Evolutionary conservation across 1,140 invertebrate genomes (phyloP).

Genomic region (Homalodisca vitripennis): DNA sequence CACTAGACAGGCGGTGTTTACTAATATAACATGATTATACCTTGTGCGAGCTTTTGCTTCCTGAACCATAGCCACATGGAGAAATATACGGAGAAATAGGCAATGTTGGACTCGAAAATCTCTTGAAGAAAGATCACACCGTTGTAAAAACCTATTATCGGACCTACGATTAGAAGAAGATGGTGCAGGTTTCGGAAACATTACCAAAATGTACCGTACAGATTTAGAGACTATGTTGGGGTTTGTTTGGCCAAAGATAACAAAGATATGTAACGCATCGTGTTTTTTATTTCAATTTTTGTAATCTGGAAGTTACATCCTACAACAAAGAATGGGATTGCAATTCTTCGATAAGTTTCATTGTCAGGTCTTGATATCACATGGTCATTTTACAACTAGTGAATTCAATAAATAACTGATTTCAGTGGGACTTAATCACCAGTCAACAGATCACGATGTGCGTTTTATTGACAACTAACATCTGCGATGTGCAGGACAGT

Average conservation of each 20-base stretch:
- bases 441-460: no score
- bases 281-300: background rate
- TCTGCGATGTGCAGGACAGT: no score
- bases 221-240: background rate
- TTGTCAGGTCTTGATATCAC: background rate
- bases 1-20: background rate
- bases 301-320: no score
- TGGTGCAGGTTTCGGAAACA: no score
- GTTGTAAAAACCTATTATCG: background rate
- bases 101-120: background rate
- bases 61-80: background rate
- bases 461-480: no score
- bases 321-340: no score
- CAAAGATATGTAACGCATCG: background rate
- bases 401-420: background rate
- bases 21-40: background rate
- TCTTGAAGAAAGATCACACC: background rate
- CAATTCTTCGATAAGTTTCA: background rate
- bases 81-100: background rate
- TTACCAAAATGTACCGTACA: no score
- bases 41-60: background rate
- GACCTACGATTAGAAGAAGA: no score
- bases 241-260: background rate
- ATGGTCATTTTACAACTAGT: background rate
- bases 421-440: no score